phyloP scores from a whole-genome alignment of 2,113 vertebrate genomes.

The Empidonax traillii region DNA sequence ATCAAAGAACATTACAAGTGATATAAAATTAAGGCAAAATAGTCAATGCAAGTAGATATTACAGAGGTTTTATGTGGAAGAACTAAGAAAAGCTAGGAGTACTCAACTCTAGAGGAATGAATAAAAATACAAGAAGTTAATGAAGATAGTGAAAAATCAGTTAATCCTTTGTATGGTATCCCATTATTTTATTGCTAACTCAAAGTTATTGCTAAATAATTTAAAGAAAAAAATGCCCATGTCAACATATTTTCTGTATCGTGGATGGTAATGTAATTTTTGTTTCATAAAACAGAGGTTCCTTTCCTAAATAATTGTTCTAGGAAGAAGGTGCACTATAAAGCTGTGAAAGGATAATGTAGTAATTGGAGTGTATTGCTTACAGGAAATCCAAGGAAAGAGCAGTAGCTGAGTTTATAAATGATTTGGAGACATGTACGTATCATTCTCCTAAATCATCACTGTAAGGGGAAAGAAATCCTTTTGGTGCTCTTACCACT shows the following conservation, averaged over 20 bases:
- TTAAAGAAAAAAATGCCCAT: background rate
- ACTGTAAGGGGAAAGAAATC: background rate
- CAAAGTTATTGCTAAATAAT: background rate
- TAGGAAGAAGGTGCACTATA: background rate
- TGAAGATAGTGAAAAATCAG: background rate
- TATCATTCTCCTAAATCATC: background rate
- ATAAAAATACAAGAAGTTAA: background rate
- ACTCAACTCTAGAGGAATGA: background rate
- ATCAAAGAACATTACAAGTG: background rate
- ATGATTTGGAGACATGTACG: rapidly evolving
- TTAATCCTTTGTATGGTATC: background rate
- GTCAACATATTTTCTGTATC: background rate
- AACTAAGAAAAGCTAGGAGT: background rate
- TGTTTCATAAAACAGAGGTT: background rate
- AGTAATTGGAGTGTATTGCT: background rate
- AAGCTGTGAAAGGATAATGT: background rate
- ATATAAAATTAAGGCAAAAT: background rate
- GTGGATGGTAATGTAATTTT: background rate
- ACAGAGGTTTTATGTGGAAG: background rate
- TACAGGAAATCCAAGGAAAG: background rate
- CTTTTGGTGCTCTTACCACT: background rate
- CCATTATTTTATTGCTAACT: background rate
- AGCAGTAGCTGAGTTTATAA: background rate
- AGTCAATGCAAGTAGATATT: background rate
- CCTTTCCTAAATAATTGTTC: background rate